These are phyloP conservation scores for Conopomorpha cramerella DNA, from an alignment of 1,140 invertebrate species.

Conservation along the genomic window DNA sequence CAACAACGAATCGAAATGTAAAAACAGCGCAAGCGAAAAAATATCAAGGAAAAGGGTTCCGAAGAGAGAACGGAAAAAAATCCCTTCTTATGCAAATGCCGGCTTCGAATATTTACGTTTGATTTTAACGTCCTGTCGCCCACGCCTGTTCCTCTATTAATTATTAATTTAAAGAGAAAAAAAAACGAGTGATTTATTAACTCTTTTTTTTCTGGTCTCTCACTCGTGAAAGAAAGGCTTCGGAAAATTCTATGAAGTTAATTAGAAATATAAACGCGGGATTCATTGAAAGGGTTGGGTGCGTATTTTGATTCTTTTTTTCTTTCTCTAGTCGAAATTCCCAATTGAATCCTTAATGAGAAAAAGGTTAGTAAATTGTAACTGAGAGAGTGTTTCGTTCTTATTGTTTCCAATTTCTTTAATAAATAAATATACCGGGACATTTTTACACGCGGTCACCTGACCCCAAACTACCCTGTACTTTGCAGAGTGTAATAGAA, in stretches of 20 bases:
- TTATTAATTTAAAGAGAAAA: slow-evolving; percentile 47
- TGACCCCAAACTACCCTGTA: too few species aligned
- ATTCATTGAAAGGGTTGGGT: slow-evolving; percentile 31
- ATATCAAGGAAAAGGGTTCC: slow-evolving; percentile 1
- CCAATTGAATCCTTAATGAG: too few species aligned
- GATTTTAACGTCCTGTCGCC: slow-evolving; percentile 24
- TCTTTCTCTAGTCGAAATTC: not conserved
- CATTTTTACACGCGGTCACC: too few species aligned
- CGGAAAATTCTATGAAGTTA: slow-evolving; percentile 31
- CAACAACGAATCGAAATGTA: slow-evolving; percentile 15
- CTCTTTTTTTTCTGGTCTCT: slow-evolving; percentile 11
- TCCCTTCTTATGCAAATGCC: slow-evolving; percentile 39
- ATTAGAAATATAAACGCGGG: slow-evolving; percentile 24
- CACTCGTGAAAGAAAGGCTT: slow-evolving; percentile 13
- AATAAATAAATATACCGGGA: too few species aligned
- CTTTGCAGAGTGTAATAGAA: too few species aligned
- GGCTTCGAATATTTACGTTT: slow-evolving; percentile 29
- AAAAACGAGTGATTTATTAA: slow-evolving; percentile 47
- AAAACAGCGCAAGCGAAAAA: not conserved
- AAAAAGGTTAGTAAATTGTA: too few species aligned
- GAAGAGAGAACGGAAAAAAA: slow-evolving; percentile 15
- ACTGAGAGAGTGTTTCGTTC: too few species aligned
- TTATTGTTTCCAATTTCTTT: too few species aligned
- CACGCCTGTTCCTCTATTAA: slow-evolving; percentile 23
- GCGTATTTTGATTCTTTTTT: not conserved